A percentile compares a stretch with the other conserved stretches of the same genome.
Evolutionary conservation across 2,888 invertebrate species (phyloP).

Genomic region (Eupithecia vulgata): DNA sequence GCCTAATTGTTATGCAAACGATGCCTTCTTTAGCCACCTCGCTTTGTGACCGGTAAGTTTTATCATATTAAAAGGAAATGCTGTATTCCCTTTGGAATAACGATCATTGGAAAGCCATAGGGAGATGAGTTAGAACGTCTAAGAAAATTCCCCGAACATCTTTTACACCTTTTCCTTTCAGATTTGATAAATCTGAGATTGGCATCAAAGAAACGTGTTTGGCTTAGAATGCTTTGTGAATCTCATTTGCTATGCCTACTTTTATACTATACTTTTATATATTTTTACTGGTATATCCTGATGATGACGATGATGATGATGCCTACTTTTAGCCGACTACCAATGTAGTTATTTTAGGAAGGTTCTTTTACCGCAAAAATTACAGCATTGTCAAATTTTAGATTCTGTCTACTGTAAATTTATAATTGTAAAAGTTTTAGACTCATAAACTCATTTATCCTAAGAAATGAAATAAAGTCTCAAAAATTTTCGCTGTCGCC

Average conservation of each 20-base stretch:
- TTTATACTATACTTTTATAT: too few relatives aligned
- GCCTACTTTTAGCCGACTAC: background rate
- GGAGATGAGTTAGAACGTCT: background rate
- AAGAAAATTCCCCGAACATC: background rate
- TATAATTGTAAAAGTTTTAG: background rate
- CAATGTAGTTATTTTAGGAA: background rate
- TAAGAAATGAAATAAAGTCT: too few relatives aligned
- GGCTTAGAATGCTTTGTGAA: background rate
- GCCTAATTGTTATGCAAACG: conserved; percentile 44
- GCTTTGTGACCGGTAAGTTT: conserved; percentile 19
- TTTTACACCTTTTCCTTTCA: background rate
- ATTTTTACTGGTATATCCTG: too few relatives aligned
- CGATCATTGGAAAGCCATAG: background rate
- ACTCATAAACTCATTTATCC: too few relatives aligned
- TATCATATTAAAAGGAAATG: conserved; percentile 10
- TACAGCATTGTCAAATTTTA: background rate
- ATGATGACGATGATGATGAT: too few relatives aligned
- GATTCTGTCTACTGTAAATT: background rate
- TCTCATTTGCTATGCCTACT: background rate
- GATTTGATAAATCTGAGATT: conserved; percentile 1
- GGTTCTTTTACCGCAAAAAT: background rate
- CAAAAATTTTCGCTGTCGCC: too few relatives aligned
- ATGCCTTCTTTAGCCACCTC: conserved; percentile 18
- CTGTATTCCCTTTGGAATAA: background rate
- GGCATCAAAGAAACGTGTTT: background rate